Base-by-base conservation (phyloP, 2,888 invertebrate genomes). In the Heliothis peltigera region DNA sequence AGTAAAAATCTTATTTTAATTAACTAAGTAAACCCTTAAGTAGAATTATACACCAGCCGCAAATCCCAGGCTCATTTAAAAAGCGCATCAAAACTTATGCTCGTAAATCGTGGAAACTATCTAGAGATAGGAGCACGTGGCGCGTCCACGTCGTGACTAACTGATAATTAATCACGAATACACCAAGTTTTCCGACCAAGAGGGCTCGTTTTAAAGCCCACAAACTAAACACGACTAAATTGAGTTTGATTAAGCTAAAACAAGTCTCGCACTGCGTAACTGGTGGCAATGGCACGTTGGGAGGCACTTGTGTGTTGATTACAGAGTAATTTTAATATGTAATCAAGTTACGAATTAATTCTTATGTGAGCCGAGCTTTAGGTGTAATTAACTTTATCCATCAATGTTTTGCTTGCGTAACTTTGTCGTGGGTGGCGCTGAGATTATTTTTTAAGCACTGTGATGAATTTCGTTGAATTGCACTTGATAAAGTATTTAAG, bases 161-260 rank as follows among this genome's bases (percentile, higher is more conserved):
- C 80, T 82, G 84, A 85, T 85, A 87, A 88, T 87, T 87, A 86
- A 88, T 88, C 81, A 86, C 80, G 76, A 82, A 81, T 80, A 83
- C 87, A 84, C 82, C 86, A 89, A 88, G 85, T 90, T 89, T 81
- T 78, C 75, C 68, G 69, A 73, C 83, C 70, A 71, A 85, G 86
- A 83, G 86, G 84, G 82, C 82, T 85, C 84, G 84, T 87, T 88
- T 85, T 82, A 76, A 72, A 84, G 83, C 83, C 79, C 79, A 82
- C 81, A 70, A 83, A 85, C 85, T 85, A 87, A 88, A 87, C 84
- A 85, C 82, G 82, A 76, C 80, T 79, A 85, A 90, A 90, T 89
- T 84, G 87, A 85, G 88, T 88, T 87, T 89, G 87, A 89, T 89
- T 85, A 85, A 85, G 86, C 83, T 78, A 69, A 80, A 81, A 80